Evolutionary conservation across 35 echinoderm and acorn worm genomes (phyloP), one percentile per base, ranked within the genome.

Genomic region (Apostichopus parvimensis): DNA sequence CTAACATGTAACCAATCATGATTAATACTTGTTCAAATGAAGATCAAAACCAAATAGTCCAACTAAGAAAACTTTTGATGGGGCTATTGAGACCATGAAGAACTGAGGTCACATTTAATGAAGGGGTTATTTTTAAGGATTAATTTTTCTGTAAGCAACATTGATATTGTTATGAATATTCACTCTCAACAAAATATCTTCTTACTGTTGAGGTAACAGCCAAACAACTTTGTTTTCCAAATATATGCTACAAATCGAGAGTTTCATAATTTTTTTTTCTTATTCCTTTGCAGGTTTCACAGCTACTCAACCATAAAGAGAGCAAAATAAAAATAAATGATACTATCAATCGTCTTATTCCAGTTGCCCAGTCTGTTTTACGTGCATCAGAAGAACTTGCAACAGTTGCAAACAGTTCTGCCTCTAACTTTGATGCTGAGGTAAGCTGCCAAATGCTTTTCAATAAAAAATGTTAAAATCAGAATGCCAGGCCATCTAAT

Each of bases 351-450:
- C 26, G 11, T 52, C 26, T 87, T 18, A 66, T 87, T 45, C 85
- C 85, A 62, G 57, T 87, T 18, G 85, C 85, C 18, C 85, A 87
- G 22, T 87, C 85, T n/a, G 85, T 87, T 58, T 52, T 87, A 28
- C 54, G 85, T 22, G 85, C 85, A 26, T 87, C 85, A 66, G 85
- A 87, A 52, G 55, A 87, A 4, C 12, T 87, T 11, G 58, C 58
- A 25, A 10, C 57, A 87, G 24, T 66, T 9, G 64, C 57, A 34
- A 61, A 23, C 57, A 87, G 71, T 18, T 87, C 85, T 34, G 58
- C 58, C 21, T 8, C 57, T 15, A 64, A 87, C 55, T 53, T 17
- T 11, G 45, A 82, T 54, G 28, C 12, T 82, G 79, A 53, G 52
- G 52, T 28, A 79, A 79, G 23, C 12, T 45, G 34, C 34, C 4